Conservation (phyloP, 2,888 invertebrate species). For the Morpho helenor region DNA sequence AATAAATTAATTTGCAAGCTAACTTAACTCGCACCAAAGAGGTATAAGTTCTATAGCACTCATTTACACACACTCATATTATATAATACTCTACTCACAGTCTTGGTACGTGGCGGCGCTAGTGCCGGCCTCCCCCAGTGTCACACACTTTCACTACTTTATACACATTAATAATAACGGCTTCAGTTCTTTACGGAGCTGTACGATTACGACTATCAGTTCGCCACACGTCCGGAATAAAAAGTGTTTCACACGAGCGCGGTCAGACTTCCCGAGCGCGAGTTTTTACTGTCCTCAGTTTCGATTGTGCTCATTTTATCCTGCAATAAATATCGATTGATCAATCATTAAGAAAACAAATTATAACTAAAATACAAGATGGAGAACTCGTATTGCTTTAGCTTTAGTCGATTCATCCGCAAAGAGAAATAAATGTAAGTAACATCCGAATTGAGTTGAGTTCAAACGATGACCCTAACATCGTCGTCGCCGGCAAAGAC, state of each 20-base stretch:
- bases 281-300: conserved; percentile 49
- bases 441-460: too few species aligned
- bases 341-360: not conserved
- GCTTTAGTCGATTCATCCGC: not conserved
- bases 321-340: conserved; percentile 38
- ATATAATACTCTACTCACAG: conserved; percentile 59
- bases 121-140: conserved; percentile 22
- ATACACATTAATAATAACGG: conserved; percentile 31
- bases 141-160: conserved; percentile 31
- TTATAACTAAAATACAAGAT: not conserved
- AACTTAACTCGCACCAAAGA: too few species aligned
- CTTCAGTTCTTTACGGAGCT: conserved; percentile 10
- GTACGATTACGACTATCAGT: not conserved
- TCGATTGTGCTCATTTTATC: conserved; percentile 42
- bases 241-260: conserved; percentile 49
- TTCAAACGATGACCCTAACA: too few species aligned
- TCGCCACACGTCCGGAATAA: not conserved
- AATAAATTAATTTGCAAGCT: too few species aligned
- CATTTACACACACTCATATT: conserved; percentile 18
- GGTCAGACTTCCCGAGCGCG: conserved; percentile 62
- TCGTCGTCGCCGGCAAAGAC: too few species aligned
- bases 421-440: not conserved
- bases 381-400: too few species aligned
- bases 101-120: conserved; percentile 53
- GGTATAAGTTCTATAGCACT: too few species aligned